phyloP scores from a whole-genome alignment of 2,797 vertebrate species.

The Pantherophis vulpinus region DNA sequence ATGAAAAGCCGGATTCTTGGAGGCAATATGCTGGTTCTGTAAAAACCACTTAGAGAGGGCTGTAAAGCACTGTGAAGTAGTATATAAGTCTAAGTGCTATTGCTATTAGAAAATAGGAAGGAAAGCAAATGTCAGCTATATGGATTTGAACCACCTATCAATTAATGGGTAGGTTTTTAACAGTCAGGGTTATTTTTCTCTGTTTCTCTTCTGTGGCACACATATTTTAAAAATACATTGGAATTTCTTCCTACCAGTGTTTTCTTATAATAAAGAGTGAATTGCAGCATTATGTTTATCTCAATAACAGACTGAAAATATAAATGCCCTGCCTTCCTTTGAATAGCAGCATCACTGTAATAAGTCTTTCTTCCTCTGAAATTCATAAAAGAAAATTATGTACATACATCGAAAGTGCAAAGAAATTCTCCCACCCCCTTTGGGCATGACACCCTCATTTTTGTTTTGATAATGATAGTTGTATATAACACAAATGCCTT shows the following conservation, averaged over 20 bases:
- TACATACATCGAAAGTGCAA: conserved; percentile 36
- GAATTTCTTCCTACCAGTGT: conserved; percentile 15
- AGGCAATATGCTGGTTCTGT: no score
- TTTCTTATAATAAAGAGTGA: conserved; percentile 31
- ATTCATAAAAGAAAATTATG: conserved; percentile 55
- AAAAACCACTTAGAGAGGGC: no score
- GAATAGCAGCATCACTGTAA: conserved; percentile 37
- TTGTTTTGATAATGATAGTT: conserved; percentile 69
- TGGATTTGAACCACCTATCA: not conserved
- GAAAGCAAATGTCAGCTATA: not conserved
- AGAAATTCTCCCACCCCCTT: conserved; percentile 14
- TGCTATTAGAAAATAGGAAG: not conserved
- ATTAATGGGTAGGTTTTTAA: not conserved
- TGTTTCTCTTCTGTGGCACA: not conserved
- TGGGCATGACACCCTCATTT: conserved; percentile 51
- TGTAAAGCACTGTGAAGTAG: no score
- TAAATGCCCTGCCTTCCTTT: conserved; percentile 46
- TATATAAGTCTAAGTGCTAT: no score
- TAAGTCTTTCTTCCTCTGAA: conserved; percentile 60
- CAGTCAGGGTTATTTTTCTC: not conserved
- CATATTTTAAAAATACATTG: not conserved
- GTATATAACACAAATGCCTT: conserved; percentile 74
- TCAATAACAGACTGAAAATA: conserved; percentile 41
- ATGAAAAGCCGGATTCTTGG: no score
- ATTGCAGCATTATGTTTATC: conserved; percentile 55